Evolutionary conservation across 2,888 invertebrate genomes (phyloP), one percentile per base, ranked within the genome.

Genomic region (Ptilodon capucinus): DNA sequence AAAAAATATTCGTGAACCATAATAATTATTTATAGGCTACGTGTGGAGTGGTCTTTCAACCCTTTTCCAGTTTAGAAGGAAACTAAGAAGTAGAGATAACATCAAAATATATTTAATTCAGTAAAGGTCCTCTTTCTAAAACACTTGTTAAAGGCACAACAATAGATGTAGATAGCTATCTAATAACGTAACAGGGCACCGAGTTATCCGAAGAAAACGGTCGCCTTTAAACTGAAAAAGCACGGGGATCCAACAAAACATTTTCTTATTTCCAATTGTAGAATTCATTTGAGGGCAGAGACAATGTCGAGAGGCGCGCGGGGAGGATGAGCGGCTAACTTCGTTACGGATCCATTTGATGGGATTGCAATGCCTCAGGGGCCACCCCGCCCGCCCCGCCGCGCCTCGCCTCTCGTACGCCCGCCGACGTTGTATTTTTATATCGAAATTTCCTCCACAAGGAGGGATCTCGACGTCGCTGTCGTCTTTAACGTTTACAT

Each of bases 301-400:
- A 91, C 91, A 91, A 91, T 90, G 91, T 86, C 83, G 89, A 77
- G 86, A 75, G 86, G 85, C 84, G 86, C 89, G 89, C 85, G 90
- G 91, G 91, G 90, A 86, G 91, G 91, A 89, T 90, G 91, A 89
- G 82, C 89, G 86, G 91, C 92, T 94, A 94, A 94, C 94, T 93
- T 92, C 93, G 93, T 94, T 94, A 94, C 92, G 93, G 92, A 94
- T 94, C 94, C 94, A 94, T 94, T 94, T 94, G 94, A 94, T 94
- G 94, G 94, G 93, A 93, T 94, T 93, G 93, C 91, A 91, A 91
- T 90, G 90, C 90, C 90, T 88, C 86, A 84, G 90, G 90, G 89
- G 87, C 86, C 82, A 71, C 83, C 84, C 74, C 57, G 54, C 68
- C 69, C 71, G 68, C 57, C 65, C 63, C 59, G 25, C 71, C 67